Base-by-base conservation (phyloP, 2,113 vertebrate species). In the Lepisosteus oculatus region DNA sequence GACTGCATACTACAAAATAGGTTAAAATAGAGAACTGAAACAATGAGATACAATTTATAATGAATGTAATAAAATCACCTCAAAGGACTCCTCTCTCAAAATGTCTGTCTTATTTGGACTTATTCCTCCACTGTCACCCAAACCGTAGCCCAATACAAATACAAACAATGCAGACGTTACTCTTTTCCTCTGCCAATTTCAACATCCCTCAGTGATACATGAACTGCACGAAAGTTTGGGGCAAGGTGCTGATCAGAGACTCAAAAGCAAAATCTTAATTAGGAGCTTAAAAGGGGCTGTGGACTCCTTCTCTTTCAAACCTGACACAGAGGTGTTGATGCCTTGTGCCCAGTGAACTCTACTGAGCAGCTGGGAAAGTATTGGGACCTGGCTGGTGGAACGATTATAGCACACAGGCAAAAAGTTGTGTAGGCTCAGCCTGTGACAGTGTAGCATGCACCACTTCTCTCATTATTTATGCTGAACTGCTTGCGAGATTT, bases 31-130 rank as follows among this genome's bases (percentile, higher is more conserved):
- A 29, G 29, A 29, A 29, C 29, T 29, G 29, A 29, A 29, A 29
- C 29, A 29, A 29, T 29, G 0, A 29, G 29, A 29, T 76, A 65
- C 75, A 76, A 84, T 87, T 80, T 84, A 89, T 84, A 86, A 85
- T 88, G 70, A 64, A 89, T 80, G 73, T 69, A 59, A 14, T 57
- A 56, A 45, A 45, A 51, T 42, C 41, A n/a, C 44, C 17, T n/a
- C 14, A 15, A 51, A 61, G 59, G 70, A 5, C 9, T 41, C 61
- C 55, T 42, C 47, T 44, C 68, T 56, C 41, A 70, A 75, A 78
- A 75, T 54, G 72, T 42, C 41, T 41, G 68, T 68, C 57, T 74
- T 77, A 84, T 82, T 77, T 83, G 81, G 75, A 80, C 74, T 61
- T 79, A 64, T 69, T 71, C 70, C 75, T 55, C 64, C 5, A 71